These are phyloP conservation scores for Coreius guichenoti DNA, from an alignment of 2,797 vertebrate species.

Conservation along the genomic window DNA sequence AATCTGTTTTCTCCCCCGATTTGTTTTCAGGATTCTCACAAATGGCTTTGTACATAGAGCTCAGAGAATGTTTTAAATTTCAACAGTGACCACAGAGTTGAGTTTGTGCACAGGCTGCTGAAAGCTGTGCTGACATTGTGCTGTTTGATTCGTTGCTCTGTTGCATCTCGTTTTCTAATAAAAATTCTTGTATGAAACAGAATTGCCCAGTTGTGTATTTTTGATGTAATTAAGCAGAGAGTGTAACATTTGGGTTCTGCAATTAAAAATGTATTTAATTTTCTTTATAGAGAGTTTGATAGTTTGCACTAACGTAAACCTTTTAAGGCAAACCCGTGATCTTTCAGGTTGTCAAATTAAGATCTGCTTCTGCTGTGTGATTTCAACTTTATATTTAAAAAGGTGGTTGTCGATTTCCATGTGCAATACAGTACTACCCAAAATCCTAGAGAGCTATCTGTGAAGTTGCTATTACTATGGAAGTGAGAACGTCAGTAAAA, in stretches of 20 bases:
- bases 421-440: background rate
- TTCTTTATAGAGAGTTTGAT: background rate
- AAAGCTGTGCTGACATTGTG: constrained; percentile 86
- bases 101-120: constrained; percentile 84
- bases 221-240: background rate
- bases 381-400: background rate
- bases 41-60: constrained; percentile 90
- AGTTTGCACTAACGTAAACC: background rate
- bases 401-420: background rate
- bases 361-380: background rate
- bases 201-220: constrained; percentile 4
- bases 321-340: background rate
- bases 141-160: constrained; percentile 78
- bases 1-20: constrained; percentile 68
- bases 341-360: background rate
- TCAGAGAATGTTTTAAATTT: constrained; percentile 92
- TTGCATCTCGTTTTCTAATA: constrained; percentile 85
- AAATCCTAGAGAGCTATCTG: background rate
- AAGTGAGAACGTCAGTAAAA: background rate
- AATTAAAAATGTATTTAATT: background rate
- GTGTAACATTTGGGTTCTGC: no score
- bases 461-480: background rate
- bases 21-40: constrained; percentile 81
- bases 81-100: constrained; percentile 84
- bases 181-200: constrained; percentile 75